Conservation (phyloP, 1,140 invertebrate genomes). For the Drosophila arizonae region DNA sequence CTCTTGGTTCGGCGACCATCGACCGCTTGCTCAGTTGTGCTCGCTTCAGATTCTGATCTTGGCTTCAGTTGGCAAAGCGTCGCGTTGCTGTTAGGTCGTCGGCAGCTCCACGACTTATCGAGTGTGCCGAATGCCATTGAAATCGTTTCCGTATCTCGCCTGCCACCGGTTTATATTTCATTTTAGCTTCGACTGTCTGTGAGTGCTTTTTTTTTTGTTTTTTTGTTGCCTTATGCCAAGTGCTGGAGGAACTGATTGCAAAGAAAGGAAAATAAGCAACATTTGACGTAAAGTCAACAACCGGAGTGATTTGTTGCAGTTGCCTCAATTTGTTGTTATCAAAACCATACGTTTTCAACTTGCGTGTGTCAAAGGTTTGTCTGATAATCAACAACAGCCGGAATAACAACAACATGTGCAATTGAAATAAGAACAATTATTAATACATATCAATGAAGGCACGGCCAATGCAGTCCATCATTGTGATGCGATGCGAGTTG, state of each 20-base stretch:
- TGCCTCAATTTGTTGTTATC: constrained; percentile 39
- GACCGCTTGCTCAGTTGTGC: constrained; percentile 12
- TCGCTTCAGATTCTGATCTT: constrained; percentile 41
- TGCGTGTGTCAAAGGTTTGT: constrained; percentile 64
- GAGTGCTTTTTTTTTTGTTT: not conserved
- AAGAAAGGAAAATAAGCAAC: not conserved
- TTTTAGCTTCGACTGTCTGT: constrained; percentile 7
- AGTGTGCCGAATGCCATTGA: not conserved
- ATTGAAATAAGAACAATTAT: not conserved
- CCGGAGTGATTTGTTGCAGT: not conserved
- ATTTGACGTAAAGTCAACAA: not conserved
- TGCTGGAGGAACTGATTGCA: not conserved
- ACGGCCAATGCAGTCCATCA: not conserved
- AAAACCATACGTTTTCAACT: constrained; percentile 11
- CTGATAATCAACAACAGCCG: constrained; percentile 40
- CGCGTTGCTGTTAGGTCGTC: constrained; percentile 46
- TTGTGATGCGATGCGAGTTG: not conserved
- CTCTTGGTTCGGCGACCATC: not conserved
- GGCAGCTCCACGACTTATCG: not conserved
- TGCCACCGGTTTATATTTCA: constrained; percentile 37
- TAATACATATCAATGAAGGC: not conserved
- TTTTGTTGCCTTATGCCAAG: not conserved
- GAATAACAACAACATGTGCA: not conserved
- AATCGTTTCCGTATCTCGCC: not conserved
- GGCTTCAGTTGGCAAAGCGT: constrained; percentile 53